phyloP scores from a whole-genome alignment of 2,797 vertebrate genomes.

The Hylomyscus alleni region DNA sequence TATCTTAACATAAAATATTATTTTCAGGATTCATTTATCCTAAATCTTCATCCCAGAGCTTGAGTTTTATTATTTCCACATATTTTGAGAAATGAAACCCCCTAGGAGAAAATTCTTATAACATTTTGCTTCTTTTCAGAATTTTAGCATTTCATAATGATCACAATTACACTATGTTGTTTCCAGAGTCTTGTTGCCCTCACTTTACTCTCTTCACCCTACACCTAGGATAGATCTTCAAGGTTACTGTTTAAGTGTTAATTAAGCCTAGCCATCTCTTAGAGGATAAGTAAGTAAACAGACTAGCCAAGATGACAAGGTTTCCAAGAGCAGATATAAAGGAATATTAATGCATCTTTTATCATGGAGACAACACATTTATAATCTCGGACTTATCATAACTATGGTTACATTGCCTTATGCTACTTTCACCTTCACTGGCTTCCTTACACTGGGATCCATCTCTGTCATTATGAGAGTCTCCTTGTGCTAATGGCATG shows the following conservation, averaged over 20 bases:
- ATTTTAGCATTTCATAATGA: too few species aligned
- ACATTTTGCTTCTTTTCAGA: conserved; percentile 36
- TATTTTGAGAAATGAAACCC: not conserved
- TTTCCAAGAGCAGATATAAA: conserved; percentile 77
- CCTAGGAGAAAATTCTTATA: not conserved
- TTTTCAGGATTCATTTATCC: too few species aligned
- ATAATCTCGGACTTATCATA: conserved; percentile 77
- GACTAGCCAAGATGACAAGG: not conserved
- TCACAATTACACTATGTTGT: too few species aligned
- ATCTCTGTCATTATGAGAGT: conserved; percentile 74
- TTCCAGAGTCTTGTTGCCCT: conserved; percentile 23
- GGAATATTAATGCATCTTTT: conserved; percentile 82
- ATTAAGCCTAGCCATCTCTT: conserved; percentile 82
- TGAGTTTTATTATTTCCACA: too few species aligned
- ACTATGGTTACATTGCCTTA: conserved; percentile 80
- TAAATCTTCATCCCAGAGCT: too few species aligned
- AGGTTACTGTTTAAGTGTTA: conserved; percentile 84
- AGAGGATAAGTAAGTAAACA: conserved; percentile 81
- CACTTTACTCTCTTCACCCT: not conserved
- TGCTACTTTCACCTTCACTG: conserved; percentile 50
- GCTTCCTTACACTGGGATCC: conserved; percentile 77
- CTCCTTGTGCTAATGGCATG: conserved; percentile 73
- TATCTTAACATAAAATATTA: too few species aligned
- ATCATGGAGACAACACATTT: conserved; percentile 70
- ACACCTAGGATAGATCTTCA: conserved; percentile 62